Evolutionary conservation across 2,888 invertebrate genomes (phyloP).

Genomic region (Blera fallax): DNA sequence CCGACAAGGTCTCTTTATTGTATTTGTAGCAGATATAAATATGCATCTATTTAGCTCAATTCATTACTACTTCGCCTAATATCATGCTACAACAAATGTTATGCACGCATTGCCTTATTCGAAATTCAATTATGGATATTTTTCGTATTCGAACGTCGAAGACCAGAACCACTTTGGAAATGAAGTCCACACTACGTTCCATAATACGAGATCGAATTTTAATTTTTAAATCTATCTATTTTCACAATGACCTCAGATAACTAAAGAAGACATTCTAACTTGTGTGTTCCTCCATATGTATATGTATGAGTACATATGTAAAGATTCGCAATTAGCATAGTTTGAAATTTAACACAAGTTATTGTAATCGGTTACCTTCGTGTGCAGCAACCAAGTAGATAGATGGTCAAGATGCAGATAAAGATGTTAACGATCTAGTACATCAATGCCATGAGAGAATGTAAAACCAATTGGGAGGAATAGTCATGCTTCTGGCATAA

Average conservation of each 20-base stretch:
- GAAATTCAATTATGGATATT: neutral
- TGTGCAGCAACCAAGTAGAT: neutral
- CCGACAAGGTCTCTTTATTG: too few relatives aligned
- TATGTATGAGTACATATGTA: too few relatives aligned
- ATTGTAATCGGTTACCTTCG: neutral
- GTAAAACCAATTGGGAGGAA: neutral
- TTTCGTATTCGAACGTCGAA: neutral
- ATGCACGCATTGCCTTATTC: neutral
- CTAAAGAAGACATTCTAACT: too few relatives aligned
- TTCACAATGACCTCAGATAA: too few relatives aligned
- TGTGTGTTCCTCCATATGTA: too few relatives aligned
- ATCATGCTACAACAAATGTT: neutral
- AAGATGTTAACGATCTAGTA: neutral
- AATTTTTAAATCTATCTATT: too few relatives aligned
- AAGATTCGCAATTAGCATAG: too few relatives aligned
- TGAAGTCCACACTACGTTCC: neutral
- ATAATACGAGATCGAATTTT: neutral
- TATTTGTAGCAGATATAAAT: too few relatives aligned
- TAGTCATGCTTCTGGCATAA: neutral
- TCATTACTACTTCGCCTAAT: too few relatives aligned
- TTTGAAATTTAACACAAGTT: neutral
- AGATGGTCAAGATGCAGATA: neutral
- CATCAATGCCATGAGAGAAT: neutral
- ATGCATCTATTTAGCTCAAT: too few relatives aligned
- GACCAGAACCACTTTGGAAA: neutral